Base-by-base conservation (phyloP, 2,888 invertebrate genomes). In the Drosophila hamatofila region DNA sequence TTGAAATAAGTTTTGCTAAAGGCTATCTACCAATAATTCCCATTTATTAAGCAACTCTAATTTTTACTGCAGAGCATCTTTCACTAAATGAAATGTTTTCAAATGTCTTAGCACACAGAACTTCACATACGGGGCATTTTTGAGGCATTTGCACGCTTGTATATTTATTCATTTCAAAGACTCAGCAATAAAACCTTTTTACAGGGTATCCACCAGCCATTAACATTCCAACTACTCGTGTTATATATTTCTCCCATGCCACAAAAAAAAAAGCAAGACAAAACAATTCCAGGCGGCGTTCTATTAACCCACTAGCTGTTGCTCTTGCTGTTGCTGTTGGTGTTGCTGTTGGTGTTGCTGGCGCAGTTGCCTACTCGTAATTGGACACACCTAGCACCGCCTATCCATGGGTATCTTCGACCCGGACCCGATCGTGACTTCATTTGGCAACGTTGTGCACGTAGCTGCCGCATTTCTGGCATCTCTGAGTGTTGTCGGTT, bases 221-320 rank as follows among this genome's bases (percentile, higher is more conserved):
- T 7, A 51, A 27, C 12, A 16, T 9, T 35, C 55, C 23, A 52
- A 72, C 33, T 21, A 3, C 9, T 35, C 21, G 35, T 18, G n/a
- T 44, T 30, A 27, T 18, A 18, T 69, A 21, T 59, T 73, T 57
- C 44, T 21, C 35, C 66, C 55, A 58, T 33, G 21, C 2, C 33
- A 55, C 39, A 56, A 37, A 23, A 54, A 48, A 30, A 49, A 56
- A 25, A 5, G 14, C 35, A 14, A 49, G 27, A 56, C 41, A 16
- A 56, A 68, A 58, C 48, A 74, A 62, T 57, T 46, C 46, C 25
- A 61, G 68, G 49, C 74, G 55, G 55, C 73, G 89, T 89, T 80
- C 85, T 75, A 85, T 85, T 85, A 85, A 85, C 85, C 85, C 88
- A 89, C 75, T 89, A 65, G 67, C 54, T 65, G 57, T n/a, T 0